phyloP scores from a whole-genome alignment of 2,888 invertebrate genomes.

The Nomada ruficornis region DNA sequence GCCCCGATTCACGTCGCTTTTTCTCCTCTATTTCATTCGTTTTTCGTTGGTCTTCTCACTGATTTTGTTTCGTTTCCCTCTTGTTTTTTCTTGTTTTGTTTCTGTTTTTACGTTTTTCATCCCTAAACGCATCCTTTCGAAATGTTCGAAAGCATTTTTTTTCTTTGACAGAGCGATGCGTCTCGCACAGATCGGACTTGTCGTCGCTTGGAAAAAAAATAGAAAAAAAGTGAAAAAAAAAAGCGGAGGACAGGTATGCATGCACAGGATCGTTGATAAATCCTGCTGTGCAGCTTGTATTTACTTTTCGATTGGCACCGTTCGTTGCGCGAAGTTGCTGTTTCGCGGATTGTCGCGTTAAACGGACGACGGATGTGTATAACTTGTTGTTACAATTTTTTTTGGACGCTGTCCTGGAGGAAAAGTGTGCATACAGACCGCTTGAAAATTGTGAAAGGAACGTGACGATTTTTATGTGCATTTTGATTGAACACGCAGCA shows the following conservation, averaged over 20 bases:
- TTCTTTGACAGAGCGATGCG: conserved; percentile 20
- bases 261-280: conserved; percentile 37
- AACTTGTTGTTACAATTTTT: conserved; percentile 4
- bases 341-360: conserved; percentile 33
- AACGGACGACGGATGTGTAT: conserved; percentile 8
- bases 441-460: neutral
- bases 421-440: neutral
- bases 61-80: conserved; percentile 13
- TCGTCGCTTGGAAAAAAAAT: conserved; percentile 7
- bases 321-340: conserved; percentile 16
- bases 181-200: conserved; percentile 40
- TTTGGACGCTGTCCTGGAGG: neutral
- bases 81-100: conserved; percentile 9
- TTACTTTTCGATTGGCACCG: conserved; percentile 42
- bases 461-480: neutral
- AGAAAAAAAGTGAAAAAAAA: neutral
- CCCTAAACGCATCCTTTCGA: conserved; percentile 52
- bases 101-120: conserved; percentile 34
- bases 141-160: conserved; percentile 44
- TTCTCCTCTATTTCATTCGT: neutral
- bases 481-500: neutral
- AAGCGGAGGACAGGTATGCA: conserved; percentile 16
- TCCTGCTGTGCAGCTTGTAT: conserved; percentile 34
- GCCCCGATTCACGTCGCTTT: conserved; percentile 14
- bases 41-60: neutral